Percentiles rank a stretch among this genome's conserved stretches.
phyloP scores from a whole-genome alignment of 2,797 vertebrate genomes.

The Lutjanus argentimaculatus region DNA sequence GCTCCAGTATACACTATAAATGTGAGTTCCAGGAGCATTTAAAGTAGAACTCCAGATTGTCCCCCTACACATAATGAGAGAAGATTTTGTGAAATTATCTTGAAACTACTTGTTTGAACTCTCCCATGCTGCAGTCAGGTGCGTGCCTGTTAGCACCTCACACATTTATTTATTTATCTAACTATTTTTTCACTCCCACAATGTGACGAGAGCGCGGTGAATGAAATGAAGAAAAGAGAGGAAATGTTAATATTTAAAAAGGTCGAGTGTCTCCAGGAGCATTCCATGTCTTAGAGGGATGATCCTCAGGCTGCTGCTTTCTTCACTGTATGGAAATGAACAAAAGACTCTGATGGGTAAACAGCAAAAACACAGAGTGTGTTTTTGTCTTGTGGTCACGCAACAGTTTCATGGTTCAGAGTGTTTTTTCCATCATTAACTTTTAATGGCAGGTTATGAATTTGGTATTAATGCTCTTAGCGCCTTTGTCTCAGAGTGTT shows the following conservation, averaged over 20 bases:
- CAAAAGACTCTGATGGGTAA: slow-evolving; percentile 40
- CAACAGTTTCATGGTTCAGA: slow-evolving; percentile 49
- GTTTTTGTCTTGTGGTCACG: slow-evolving; percentile 37
- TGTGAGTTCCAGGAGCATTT: too few species aligned
- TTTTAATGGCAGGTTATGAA: slow-evolving; percentile 71
- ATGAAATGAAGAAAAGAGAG: slow-evolving; percentile 34
- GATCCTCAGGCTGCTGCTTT: slow-evolving; percentile 51
- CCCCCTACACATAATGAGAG: too few species aligned
- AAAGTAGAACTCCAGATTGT: too few species aligned
- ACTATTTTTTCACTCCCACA: neutral
- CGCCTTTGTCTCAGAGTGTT: slow-evolving; percentile 34
- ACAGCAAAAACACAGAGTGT: slow-evolving; percentile 5
- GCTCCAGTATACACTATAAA: too few species aligned
- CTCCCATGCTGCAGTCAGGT: neutral
- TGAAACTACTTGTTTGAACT: slow-evolving; percentile 15
- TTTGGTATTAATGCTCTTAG: slow-evolving; percentile 64
- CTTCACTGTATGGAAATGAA: slow-evolving; percentile 32
- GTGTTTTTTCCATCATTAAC: slow-evolving; percentile 60
- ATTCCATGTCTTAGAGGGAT: slow-evolving; percentile 46
- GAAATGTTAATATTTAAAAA: slow-evolving; percentile 73
- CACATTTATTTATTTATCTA: slow-evolving; percentile 34
- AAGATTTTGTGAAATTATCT: slow-evolving; percentile 28
- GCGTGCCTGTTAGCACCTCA: slow-evolving; percentile 27
- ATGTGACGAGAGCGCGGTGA: slow-evolving; percentile 22
- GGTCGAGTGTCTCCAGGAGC: slow-evolving; percentile 65